These are phyloP conservation scores for Anguilla obscura DNA, from an alignment of 2,797 vertebrate species.

Conservation along the genomic window DNA sequence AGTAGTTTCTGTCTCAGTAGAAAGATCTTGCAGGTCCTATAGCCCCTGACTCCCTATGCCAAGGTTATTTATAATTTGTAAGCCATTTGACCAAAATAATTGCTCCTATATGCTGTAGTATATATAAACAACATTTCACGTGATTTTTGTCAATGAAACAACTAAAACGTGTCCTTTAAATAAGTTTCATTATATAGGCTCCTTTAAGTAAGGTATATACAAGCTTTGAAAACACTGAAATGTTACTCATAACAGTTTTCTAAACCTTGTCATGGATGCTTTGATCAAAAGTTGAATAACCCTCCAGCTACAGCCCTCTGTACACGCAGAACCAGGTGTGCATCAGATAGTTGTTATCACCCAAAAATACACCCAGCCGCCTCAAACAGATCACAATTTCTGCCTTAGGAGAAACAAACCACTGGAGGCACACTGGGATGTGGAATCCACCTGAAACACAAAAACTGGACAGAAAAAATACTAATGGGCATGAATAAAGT, in stretches of 20 bases:
- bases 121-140: too few relatives aligned
- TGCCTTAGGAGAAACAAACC: not conserved
- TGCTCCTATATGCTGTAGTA: too few relatives aligned
- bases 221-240: not conserved
- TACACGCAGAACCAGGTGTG: not conserved
- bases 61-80: too few relatives aligned
- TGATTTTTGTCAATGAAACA: too few relatives aligned
- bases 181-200: not conserved
- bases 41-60: too few relatives aligned
- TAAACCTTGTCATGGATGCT: not conserved
- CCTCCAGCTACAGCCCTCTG: not conserved
- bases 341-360: not conserved
- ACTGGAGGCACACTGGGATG: not conserved
- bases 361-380: not conserved
- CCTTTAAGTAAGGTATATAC: not conserved
- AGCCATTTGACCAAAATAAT: too few relatives aligned
- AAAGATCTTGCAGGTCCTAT: too few relatives aligned
- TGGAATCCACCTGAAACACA: not conserved
- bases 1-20: too few relatives aligned
- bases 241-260: not conserved
- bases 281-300: not conserved
- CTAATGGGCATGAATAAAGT: not conserved
- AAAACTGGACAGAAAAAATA: not conserved
- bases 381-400: not conserved
- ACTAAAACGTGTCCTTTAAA: too few relatives aligned